Base-by-base conservation (phyloP, 2,113 vertebrate species). In the Cavia porcellus region DNA sequence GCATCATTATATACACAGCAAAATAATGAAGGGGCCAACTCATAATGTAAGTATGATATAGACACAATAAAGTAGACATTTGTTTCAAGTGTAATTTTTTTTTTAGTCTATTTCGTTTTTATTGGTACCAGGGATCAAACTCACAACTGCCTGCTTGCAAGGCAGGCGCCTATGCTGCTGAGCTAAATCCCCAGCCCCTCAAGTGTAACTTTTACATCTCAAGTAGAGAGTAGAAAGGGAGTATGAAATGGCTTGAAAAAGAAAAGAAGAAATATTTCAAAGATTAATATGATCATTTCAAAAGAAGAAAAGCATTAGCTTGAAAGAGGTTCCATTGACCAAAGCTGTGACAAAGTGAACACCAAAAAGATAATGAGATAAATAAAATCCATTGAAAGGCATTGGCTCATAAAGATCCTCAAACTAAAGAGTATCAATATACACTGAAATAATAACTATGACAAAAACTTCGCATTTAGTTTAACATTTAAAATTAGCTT, bases 401-500 rank as follows among this genome's bases (percentile, higher is more conserved):
- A 82, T 30, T 90, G 38, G 14, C 57, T 4, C 12, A 17, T 86
- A 66, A 72, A 50, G 12, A 89, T 47, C 42, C 14, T 70, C 28
- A 61, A 47, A 55, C 2, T 47, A 8, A 77, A 4, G 61, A 68
- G 35, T 38, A 85, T 47, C 35, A 83, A 86, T 70, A 47, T 38
- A 47, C 17, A n/a, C 22, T 5, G 17, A 52, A n/a, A 45, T 32
- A 50, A 4, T 52, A 13, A 15, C 14, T 77, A 38, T 61, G 57
- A 64, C 4, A 45, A 61, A 52, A 86, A 35, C 3, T 1, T 68
- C 80, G 1, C 7, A 57, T 81, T 80, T 89, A 85, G 24, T 32
- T 62, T 9, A 81, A n/a, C 57, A 72, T 50, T 86, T n/a, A 89
- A 20, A 95, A 95, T 81, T 75, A 59, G 64, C 3, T 75, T 95